phyloP scores from a whole-genome alignment of 30 jellyfish, hydroid and myxozoan species.

The Nemopilema nomurai region DNA sequence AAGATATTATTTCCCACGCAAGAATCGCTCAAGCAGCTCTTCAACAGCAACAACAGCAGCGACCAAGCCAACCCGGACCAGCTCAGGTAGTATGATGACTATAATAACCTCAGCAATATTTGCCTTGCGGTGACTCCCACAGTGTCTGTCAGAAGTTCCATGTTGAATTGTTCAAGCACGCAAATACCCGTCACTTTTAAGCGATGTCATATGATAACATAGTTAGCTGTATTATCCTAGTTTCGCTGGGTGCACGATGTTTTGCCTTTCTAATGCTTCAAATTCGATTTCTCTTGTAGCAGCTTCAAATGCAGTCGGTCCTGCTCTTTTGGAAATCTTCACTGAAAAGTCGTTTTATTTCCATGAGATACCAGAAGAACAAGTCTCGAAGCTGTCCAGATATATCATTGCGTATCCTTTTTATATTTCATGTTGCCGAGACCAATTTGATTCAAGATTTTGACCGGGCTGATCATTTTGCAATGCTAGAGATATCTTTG shows the following conservation, averaged over 20 bases:
- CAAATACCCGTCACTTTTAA: too few species aligned
- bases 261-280: not conserved
- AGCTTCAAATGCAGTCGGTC: not conserved
- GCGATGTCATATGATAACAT: too few species aligned
- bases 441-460: too few species aligned
- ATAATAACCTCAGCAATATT: not conserved
- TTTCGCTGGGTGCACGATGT: too few species aligned
- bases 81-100: not conserved
- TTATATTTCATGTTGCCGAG: not conserved
- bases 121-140: too few species aligned
- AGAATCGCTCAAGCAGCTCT: not conserved
- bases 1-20: slow-evolving; percentile 51
- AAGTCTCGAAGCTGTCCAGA: slow-evolving; percentile 7
- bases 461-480: too few species aligned
- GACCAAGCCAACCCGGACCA: not conserved
- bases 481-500: too few species aligned
- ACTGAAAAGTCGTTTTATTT: slow-evolving; percentile 53
- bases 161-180: too few species aligned
- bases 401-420: slow-evolving; percentile 75
- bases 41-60: not conserved
- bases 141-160: too few species aligned
- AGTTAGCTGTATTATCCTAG: too few species aligned
- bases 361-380: slow-evolving; percentile 30
- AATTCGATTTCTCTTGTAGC: not conserved
- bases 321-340: slow-evolving; percentile 35